Evolutionary conservation across 1,140 invertebrate species (phyloP), one percentile per base, ranked within the genome.

Genomic region (Micrasema longulum): DNA sequence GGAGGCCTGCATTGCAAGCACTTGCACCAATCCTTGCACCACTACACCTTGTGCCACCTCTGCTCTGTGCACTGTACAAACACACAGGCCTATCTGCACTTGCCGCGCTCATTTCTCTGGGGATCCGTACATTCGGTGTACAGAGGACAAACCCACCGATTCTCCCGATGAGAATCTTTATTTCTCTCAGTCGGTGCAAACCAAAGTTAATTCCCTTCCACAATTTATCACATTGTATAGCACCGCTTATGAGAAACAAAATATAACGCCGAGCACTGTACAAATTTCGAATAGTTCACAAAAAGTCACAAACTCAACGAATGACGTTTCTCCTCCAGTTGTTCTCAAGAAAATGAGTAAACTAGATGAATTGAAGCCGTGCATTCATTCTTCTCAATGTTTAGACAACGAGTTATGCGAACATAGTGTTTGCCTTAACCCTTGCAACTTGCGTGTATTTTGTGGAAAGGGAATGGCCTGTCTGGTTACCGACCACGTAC

Each of bases 11-110:
- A 83, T 89, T 77, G 83, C 84, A 74, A 86, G 86, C 70, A 83
- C 84, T 80, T 93, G 91, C 83, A 80, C 85, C 79, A 88, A 91
- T 84, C 89, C 88, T 71, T 92, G 91, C 81, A 84, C 82, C 72
- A 80, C 80, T 64, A 78, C 70, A 92, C 90, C 85, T 85, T 86
- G 41, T 92, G 91, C 80, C 76, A 80, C 62, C 55, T 71, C 69
- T 55, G 63, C 69, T 31, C 48, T 31, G 14, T 71, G 68, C 47
- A 62, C 20, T 43, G 83, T 87, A 71, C 80, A 83, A 79, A 83
- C 84, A 78, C 89, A 90, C 68, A 48, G 68, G 57, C 68, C 41
- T 1, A 9, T 45, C 45, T 70, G 88, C 77, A 79, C 77, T 76
- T 89, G 87, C 78, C 77, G 78, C 35, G 16, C 63, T 26, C 76